These are phyloP conservation scores for Phymastichus coffea DNA, from an alignment of 1,140 invertebrate genomes.

Conservation along the genomic window DNA sequence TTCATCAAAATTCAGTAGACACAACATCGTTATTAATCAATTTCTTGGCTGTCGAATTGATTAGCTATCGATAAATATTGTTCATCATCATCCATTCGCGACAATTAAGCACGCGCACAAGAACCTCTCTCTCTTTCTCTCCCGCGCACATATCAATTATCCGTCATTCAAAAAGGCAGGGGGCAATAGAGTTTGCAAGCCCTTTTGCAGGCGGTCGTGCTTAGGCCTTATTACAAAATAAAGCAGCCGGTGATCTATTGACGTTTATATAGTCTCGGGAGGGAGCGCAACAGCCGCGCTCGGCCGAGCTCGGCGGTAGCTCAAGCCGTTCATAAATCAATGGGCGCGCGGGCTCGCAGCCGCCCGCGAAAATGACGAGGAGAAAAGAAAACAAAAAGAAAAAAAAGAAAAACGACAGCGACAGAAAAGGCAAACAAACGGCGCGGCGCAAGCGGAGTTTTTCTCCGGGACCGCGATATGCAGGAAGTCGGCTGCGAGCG, in stretches of 20 bases:
- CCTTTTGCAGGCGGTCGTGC: not conserved
- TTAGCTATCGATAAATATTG: not conserved
- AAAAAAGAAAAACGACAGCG: too few relatives aligned
- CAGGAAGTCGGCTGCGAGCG: not conserved
- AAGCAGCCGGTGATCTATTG: conserved; percentile 7
- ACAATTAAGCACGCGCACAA: not conserved
- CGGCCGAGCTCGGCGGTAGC: too few relatives aligned
- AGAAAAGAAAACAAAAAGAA: too few relatives aligned
- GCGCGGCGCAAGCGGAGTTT: too few relatives aligned
- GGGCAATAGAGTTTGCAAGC: not conserved
- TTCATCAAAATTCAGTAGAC: too few relatives aligned
- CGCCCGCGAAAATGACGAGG: conserved; percentile 1
- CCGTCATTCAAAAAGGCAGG: not conserved
- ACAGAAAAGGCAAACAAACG: too few relatives aligned
- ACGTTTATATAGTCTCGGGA: too few relatives aligned
- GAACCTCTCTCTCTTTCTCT: too few relatives aligned
- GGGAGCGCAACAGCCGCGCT: not conserved
- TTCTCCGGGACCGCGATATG: not conserved
- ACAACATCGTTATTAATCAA: too few relatives aligned
- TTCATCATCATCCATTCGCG: conserved; percentile 8
- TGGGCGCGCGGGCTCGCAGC: too few relatives aligned
- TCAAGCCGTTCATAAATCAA: conserved; percentile 6
- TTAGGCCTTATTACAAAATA: conserved; percentile 9
- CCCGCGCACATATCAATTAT: conserved; percentile 18
- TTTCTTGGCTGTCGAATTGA: too few relatives aligned